Base-by-base conservation (phyloP, 2,113 vertebrate species). In the Perognathus longimembris region DNA sequence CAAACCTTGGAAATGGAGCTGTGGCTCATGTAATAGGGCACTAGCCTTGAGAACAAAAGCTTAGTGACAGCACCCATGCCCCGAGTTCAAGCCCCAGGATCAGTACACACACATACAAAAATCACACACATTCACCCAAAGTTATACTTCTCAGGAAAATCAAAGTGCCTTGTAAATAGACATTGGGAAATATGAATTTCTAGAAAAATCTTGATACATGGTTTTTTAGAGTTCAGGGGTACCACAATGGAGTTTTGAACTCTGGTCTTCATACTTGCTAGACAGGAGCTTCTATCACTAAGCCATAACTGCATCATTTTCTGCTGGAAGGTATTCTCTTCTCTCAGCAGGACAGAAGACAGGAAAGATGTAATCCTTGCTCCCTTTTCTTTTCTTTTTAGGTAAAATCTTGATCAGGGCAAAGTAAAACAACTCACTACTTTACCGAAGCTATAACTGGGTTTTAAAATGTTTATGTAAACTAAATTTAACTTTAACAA, bases 391-490 rank as follows among this genome's bases (percentile, higher is more conserved):
- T 59, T 59, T 61, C 59, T 85, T 74, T 38, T 89, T 30, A 70
- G 11, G 86, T 73, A 61, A 84, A 84, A 38, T 11, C 18, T 54
- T 73, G 54, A 69, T 76, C 61, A 89, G 84, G 91, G 86, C 40
- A 85, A 73, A 86, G 74, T 3, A 64, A 85, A 79, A 32, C 63
- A 78, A 78, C 34, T 71, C 57, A 78, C 59, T 69, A 74, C 50
- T 61, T 61, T 26, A 61, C 45, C 9, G 20, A 42, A 57, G 40
- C 34, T 63, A 40, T 38, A 66, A 61, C 3, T 77, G n/a, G 45
- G 71, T 30, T 88, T 90, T 85, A 22, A 34, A 73, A 79, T 85
- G 36, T 77, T 90, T 79, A 79, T 11, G 32, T 63, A 79, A 95
- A 78, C 11, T 45, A 63, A 64, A 90, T 64, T 3, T 22, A 73